A percentile compares a stretch with the other conserved stretches of the same genome.
phyloP scores from a whole-genome alignment of 2,888 invertebrate genomes.

The Cheilosia grossa region DNA sequence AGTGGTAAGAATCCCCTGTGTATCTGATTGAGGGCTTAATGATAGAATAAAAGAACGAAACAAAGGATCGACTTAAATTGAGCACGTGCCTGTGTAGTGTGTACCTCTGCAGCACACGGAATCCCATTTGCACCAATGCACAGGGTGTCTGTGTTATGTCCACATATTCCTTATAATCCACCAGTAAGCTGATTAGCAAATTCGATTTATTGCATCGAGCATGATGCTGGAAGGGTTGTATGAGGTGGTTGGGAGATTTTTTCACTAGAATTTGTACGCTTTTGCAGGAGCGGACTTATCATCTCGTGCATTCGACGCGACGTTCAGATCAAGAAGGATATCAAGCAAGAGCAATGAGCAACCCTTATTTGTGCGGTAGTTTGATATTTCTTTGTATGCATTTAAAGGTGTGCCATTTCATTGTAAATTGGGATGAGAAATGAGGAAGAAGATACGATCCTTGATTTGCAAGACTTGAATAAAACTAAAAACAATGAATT shows the following conservation, averaged over 20 bases:
- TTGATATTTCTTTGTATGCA: no score
- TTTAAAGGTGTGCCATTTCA: no score
- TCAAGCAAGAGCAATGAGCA: conserved; percentile 1
- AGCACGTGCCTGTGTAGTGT: conserved; percentile 16
- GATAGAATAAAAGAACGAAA: background rate
- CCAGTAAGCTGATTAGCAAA: conserved; percentile 37
- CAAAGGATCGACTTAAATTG: conserved; percentile 17
- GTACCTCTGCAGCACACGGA: background rate
- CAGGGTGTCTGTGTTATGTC: conserved; percentile 1
- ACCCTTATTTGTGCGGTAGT: background rate
- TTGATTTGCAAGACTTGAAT: no score
- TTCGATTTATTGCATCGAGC: conserved; percentile 22
- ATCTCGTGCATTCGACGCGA: background rate
- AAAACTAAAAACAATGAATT: no score
- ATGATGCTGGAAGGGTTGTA: background rate
- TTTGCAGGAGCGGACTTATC: background rate
- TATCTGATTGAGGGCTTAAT: background rate
- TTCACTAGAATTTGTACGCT: background rate
- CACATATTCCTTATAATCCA: conserved; percentile 2
- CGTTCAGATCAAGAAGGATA: background rate
- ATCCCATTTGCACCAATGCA: background rate
- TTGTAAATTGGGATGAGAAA: no score
- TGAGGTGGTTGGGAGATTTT: background rate
- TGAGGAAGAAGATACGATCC: no score
- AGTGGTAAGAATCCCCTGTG: conserved; percentile 8